phyloP scores from a whole-genome alignment of 2,797 vertebrate genomes.

The Paedocypris micromegethes region DNA sequence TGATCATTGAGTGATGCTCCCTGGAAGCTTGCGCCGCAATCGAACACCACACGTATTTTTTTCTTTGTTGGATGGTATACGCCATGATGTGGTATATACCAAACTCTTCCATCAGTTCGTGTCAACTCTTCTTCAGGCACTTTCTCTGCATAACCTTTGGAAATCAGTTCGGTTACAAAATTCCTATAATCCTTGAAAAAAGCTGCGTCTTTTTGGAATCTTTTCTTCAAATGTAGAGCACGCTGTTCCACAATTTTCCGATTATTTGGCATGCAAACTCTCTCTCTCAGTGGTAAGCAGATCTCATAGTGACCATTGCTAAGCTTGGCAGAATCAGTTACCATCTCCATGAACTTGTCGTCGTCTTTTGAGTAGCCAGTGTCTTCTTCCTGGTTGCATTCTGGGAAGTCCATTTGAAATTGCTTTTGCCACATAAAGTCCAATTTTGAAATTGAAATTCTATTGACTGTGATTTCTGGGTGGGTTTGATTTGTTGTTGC shows the following conservation, averaged over 20 bases:
- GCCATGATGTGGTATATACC: slow-evolving; percentile 18
- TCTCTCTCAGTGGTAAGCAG: slow-evolving; percentile 8
- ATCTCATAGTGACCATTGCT: slow-evolving; percentile 22
- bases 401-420: slow-evolving; percentile 15
- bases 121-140: slow-evolving; percentile 2
- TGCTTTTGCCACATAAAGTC: slow-evolving; percentile 25
- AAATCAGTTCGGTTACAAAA: background rate
- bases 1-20: slow-evolving; percentile 15
- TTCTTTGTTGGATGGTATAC: background rate
- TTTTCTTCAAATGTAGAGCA: background rate
- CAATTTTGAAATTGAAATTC: slow-evolving; percentile 10
- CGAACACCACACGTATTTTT: background rate
- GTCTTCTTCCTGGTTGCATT: slow-evolving; percentile 8
- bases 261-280: slow-evolving; percentile 19
- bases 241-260: slow-evolving; percentile 11
- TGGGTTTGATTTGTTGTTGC: background rate
- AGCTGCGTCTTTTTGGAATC: background rate
- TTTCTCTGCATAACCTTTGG: slow-evolving; percentile 19
- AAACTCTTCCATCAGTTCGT: slow-evolving; percentile 16
- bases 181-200: slow-evolving; percentile 7
- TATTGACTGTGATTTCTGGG: background rate
- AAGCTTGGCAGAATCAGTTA: slow-evolving; percentile 5
- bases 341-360: slow-evolving; percentile 3
- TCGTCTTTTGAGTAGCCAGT: slow-evolving; percentile 9
- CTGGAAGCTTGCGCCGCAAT: slow-evolving; percentile 19